Evolutionary conservation across 2,888 invertebrate genomes (phyloP), one percentile per base, ranked within the genome.

Genomic region (Caprella mutica): DNA sequence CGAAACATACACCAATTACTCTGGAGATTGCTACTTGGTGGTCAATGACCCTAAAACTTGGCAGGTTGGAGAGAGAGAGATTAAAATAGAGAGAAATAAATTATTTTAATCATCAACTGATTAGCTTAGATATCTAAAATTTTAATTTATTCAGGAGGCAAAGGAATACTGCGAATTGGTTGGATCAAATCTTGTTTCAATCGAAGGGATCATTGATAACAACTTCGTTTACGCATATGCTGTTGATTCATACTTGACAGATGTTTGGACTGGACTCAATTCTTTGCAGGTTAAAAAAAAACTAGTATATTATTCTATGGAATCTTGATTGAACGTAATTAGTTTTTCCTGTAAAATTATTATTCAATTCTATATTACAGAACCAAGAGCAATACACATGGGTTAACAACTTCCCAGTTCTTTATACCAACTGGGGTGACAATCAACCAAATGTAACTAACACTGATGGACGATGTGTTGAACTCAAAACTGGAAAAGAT

Each of bases 371-470:
- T 8, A 3, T 21, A 5, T 23, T 4, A n/a, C 33, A 61, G 60
- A 26, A 54, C 40, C 1, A 29, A 6, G 29, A 54, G 19, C 33
- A 35, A 24, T 61, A 40, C 39, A n/a, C 6, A 12, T 61, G 57
- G 60, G 21, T 33, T 3, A 55, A 61, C 39, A 44, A 43, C 3
- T 61, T 56, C 53, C 57, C 60, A 1, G 35, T 43, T 19, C 23
- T 52, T 4, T 61, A 46, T 51, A 55, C 51, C 29, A 35, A 55
- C 44, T 61, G 60, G 60, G 57, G 51, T 1, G 17, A 38, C 0
- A 33, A 40, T 12, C 42, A 60, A 17, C 60, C 57, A 9, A 51
- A 38, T 29, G 17, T 42, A 5, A 39, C 12, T 19, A 5, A 27
- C n/a, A 24, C 39, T 4, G 40, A 14, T 19, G 6, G 26, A n/a